Conservation (phyloP, 2,797 vertebrate species). For the Hypotaenidia okinawae region DNA sequence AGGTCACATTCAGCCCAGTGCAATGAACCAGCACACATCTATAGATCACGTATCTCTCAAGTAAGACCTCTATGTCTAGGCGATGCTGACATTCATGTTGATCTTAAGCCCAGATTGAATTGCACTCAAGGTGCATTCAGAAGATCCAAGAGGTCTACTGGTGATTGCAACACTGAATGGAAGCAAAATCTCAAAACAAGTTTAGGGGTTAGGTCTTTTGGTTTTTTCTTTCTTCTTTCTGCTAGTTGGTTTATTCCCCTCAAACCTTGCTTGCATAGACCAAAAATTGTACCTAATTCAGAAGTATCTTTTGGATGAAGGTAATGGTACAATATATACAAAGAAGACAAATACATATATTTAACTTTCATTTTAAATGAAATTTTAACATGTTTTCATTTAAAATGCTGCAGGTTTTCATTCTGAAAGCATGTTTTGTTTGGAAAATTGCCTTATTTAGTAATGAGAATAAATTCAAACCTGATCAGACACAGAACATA, state of each 20-base stretch:
- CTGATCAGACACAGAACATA: not conserved
- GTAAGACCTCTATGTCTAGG: not conserved
- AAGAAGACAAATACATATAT: not conserved
- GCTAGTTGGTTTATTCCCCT: not conserved
- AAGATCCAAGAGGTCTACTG: not conserved
- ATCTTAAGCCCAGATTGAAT: not conserved
- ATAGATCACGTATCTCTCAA: not conserved
- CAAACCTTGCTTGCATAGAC: not conserved
- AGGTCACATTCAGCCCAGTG: conserved; percentile 29
- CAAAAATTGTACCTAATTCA: not conserved
- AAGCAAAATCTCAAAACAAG: not conserved
- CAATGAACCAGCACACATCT: not conserved
- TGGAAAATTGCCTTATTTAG: not conserved
- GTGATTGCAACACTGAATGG: not conserved
- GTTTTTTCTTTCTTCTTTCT: not conserved
- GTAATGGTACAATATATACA: not conserved
- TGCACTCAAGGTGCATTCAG: not conserved
- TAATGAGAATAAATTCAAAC: not conserved
- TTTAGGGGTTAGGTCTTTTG: not conserved
- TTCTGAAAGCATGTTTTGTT: not conserved
- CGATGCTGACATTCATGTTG: not conserved
- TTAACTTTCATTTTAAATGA: too few relatives aligned
- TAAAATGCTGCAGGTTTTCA: not conserved
- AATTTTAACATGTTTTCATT: not conserved
- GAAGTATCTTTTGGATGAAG: not conserved